Percentiles rank a stretch among this genome's conserved stretches.
Evolutionary conservation across 2,797 vertebrate species (phyloP).

Genomic region (Siniperca scherzeri): DNA sequence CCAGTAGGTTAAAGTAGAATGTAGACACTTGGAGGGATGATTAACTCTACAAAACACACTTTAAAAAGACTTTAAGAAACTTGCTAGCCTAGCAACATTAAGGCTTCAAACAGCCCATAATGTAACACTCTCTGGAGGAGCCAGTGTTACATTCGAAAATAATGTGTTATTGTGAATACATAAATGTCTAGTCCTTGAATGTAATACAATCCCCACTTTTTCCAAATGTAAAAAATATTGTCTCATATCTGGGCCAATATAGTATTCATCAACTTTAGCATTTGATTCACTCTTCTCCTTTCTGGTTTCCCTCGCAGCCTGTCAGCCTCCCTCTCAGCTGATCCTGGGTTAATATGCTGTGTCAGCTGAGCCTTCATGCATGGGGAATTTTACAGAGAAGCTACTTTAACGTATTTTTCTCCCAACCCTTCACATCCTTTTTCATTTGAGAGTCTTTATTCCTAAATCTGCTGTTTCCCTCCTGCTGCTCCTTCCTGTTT

Average conservation of each 20-base stretch:
- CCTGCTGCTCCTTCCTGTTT: constrained; percentile 19
- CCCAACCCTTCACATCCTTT: neutral
- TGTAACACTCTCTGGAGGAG: neutral
- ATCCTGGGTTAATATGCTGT: constrained; percentile 40
- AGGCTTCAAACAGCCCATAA: neutral
- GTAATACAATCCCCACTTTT: no score
- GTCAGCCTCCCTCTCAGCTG: constrained; percentile 18
- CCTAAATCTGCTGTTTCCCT: constrained; percentile 22
- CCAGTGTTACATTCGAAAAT: neutral
- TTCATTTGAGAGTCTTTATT: constrained; percentile 12
- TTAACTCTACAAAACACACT: neutral
- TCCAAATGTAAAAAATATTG: neutral
- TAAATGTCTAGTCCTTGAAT: no score
- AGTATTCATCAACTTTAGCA: constrained; percentile 3
- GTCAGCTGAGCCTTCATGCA: constrained; percentile 23
- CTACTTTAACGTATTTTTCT: constrained; percentile 30
- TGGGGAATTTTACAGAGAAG: constrained; percentile 17
- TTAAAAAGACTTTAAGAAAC: neutral
- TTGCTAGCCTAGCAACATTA: neutral
- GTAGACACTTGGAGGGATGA: neutral
- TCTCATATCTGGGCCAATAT: neutral
- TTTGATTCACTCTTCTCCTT: constrained; percentile 27
- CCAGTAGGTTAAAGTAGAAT: neutral
- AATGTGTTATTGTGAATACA: neutral
- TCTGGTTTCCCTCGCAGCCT: constrained; percentile 3